Base-by-base conservation (phyloP, 2,797 vertebrate genomes). In the Lagorchestes hirsutus region DNA sequence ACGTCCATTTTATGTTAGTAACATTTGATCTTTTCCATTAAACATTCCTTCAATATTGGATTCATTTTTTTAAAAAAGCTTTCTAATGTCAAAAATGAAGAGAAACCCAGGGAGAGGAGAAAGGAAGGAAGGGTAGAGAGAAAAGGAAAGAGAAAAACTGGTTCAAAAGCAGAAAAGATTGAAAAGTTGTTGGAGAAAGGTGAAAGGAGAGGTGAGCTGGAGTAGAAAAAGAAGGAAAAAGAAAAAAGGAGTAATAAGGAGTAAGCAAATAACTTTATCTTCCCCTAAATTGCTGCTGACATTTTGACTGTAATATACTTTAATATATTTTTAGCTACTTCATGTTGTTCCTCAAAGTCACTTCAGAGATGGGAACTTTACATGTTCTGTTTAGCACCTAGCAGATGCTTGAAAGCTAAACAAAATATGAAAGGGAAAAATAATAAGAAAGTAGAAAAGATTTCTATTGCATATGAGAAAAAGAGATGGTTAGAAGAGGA, bases 321-420 rank as follows among this genome's bases (percentile, higher is more conserved):
- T 55, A 46, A 93, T 92, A 97, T 96, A 95, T 94, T 92, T 97
- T 91, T 87, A 87, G 40, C 9, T 87, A 24, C 97, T 91, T 96
- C 62, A 96, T n/a, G 91, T 96, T 57, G 74, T 87, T 50, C 74
- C 74, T 96, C 95, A 90, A 87, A 95, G 93, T 54, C 1, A 24
- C 56, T 94, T 93, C 54, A 91, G 34, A 95, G 52, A 82, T 54
- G 94, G 40, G 54, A 96, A 96, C 93, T 90, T 95, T 94, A 95
- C 40, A 46, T 94, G 59, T 94, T 90, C 93, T 93, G 96, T 94
- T 95, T 91, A 96, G 90, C 62, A 91, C 24, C 92, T 22, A 95
- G 90, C 54, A 96, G 96, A 55, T 91, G 31, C 56, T 96, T 91
- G n/a, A 94, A 93, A 52, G 54, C 58, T 94, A 96, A 62, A 67